A percentile compares a stretch with the other conserved stretches of the same genome.
Evolutionary conservation across 2,888 invertebrate genomes (phyloP).

Genomic region (Cistogaster globosa): DNA sequence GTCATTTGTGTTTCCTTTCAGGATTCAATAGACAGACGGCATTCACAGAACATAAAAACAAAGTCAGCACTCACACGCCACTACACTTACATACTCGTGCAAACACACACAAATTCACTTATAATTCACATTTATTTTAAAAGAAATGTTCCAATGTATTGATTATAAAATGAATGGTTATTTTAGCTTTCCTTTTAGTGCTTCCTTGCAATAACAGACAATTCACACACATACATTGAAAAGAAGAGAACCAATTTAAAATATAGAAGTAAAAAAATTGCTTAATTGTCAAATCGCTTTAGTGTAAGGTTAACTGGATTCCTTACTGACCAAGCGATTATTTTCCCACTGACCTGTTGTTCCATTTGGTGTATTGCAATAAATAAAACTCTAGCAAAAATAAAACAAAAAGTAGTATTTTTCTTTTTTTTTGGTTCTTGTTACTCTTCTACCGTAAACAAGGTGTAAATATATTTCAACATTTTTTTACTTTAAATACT

Average conservation of each 20-base stretch:
- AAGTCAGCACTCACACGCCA: neutral
- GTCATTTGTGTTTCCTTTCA: conserved; percentile 58
- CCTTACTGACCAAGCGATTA: conserved; percentile 46
- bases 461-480: neutral
- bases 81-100: neutral
- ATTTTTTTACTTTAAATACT: conserved; percentile 17
- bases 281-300: conserved; percentile 65
- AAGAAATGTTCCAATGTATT: neutral
- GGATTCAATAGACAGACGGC: conserved; percentile 39
- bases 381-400: conserved; percentile 45
- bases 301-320: conserved; percentile 49
- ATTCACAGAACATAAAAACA: neutral
- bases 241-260: neutral
- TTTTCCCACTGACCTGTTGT: neutral
- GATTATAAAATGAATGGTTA: conserved; percentile 46
- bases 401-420: neutral
- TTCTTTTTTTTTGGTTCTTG: no score
- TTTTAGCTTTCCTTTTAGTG: conserved; percentile 31
- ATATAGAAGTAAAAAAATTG: conserved; percentile 27
- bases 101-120: neutral
- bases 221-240: neutral
- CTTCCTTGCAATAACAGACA: neutral
- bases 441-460: neutral
- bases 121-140: no score
- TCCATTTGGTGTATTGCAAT: conserved; percentile 5